Conservation (phyloP, 2,797 vertebrate species). For the Galago senegalensis region DNA sequence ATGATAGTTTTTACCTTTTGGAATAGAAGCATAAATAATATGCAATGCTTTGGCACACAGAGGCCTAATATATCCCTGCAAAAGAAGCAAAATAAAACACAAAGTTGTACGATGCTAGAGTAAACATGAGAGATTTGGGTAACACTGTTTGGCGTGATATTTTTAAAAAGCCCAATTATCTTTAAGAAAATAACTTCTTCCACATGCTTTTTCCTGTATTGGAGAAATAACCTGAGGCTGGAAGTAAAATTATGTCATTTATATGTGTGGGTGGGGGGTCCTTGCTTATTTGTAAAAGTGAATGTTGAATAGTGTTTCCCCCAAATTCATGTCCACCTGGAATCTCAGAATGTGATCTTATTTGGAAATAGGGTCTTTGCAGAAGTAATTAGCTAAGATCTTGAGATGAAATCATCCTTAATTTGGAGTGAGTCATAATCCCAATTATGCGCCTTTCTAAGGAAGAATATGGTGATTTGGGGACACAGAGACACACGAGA, state of each 20-base stretch:
- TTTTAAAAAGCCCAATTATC: background rate
- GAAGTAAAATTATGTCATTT: slow-evolving; percentile 1
- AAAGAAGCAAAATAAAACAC: background rate
- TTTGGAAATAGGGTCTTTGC: slow-evolving; percentile 29
- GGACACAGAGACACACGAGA: background rate
- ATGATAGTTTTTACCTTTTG: background rate
- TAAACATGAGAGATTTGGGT: slow-evolving; percentile 41
- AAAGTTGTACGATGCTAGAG: background rate
- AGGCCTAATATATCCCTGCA: background rate
- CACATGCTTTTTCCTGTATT: background rate
- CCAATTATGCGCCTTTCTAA: background rate
- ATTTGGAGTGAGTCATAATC: background rate
- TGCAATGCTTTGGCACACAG: background rate
- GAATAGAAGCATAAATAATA: slow-evolving; percentile 19
- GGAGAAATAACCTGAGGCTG: background rate
- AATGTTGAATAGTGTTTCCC: background rate
- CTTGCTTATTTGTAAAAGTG: background rate
- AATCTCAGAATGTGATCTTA: background rate
- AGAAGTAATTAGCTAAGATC: background rate
- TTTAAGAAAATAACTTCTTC: slow-evolving; percentile 48
- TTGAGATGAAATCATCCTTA: slow-evolving; percentile 11
- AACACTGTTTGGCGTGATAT: background rate
- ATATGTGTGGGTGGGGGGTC: background rate
- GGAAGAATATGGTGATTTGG: background rate
- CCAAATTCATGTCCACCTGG: background rate